Conservation (phyloP, 1,140 invertebrate species). For the Nylanderia fulva region DNA sequence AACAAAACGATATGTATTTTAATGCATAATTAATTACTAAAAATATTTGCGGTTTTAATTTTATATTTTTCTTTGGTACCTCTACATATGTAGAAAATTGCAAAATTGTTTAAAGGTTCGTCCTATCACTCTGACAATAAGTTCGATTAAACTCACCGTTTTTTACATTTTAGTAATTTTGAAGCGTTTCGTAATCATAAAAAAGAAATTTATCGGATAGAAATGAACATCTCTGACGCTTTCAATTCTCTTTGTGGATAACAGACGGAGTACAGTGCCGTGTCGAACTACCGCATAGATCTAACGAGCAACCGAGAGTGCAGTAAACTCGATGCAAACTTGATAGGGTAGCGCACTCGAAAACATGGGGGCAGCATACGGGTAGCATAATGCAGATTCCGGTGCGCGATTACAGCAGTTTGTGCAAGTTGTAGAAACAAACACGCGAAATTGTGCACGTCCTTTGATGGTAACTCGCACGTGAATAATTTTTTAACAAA, state of each 20-base stretch:
- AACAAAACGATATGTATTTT: too few relatives aligned
- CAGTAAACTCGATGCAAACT: conserved; percentile 61
- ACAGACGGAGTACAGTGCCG: neutral
- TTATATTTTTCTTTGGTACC: too few relatives aligned
- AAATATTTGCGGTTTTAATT: too few relatives aligned
- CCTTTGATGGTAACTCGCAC: conserved; percentile 52
- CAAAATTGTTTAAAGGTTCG: neutral
- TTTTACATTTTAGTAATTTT: neutral
- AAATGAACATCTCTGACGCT: conserved; percentile 12
- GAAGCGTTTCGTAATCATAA: conserved; percentile 34
- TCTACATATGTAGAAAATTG: neutral
- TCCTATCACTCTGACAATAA: neutral
- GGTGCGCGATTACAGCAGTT: conserved; percentile 50
- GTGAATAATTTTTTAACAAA: conserved; percentile 65
- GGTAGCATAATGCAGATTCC: conserved; percentile 64
- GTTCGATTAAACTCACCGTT: conserved; percentile 12
- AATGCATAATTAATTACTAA: too few relatives aligned
- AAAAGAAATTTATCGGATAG: conserved; percentile 35
- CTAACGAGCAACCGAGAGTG: conserved; percentile 37
- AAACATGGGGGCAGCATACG: conserved; percentile 27
- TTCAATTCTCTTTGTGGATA: conserved; percentile 40
- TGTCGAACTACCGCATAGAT: conserved; percentile 32
- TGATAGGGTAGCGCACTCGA: conserved; percentile 43
- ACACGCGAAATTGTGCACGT: conserved; percentile 55
- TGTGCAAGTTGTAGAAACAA: conserved; percentile 41